Base-by-base conservation (phyloP, 1,140 invertebrate genomes). In the Drosophila orena region DNA sequence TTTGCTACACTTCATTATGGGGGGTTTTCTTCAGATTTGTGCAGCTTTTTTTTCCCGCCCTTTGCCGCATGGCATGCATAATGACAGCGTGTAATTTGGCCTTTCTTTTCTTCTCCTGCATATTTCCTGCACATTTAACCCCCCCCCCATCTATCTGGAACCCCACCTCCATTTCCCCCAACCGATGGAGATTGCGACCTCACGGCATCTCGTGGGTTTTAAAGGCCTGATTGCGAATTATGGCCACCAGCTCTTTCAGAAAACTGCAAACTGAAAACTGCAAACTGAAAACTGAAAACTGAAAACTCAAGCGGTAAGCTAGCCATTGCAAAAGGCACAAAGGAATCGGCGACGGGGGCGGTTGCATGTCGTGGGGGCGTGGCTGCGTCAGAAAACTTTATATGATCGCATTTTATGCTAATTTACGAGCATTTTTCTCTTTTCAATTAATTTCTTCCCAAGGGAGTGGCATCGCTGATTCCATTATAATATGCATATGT, bases 51-150 rank as follows among this genome's bases (percentile, higher is more conserved):
- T 17, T 57, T 61, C 20, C 55, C 46, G 50, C 52, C 55, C 62
- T 50, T 53, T 53, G 70, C 52, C 37, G 47, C 62, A 60, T 61
- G 65, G 53, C 56, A 77, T 81, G 74, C 78, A 85, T 85, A 85
- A 80, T 85, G 81, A 80, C 81, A 85, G 78, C 83, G 57, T 86
- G 70, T 77, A 88, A 85, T 85, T 86, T 88, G 78, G 79, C 78
- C 79, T 86, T 86, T 86, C 84, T 88, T 88, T 83, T 61, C 61
- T 47, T 27, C 61, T 20, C 24, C 77, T 72, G 58, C 65, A 70
- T 60, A 70, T 76, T 84, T 83, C 70, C 70, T 34, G 68, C 68
- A 74, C 59, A 66, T 65, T 66, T 47, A 60, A 62, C 20, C 49
- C 2, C 10, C 42, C 17, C 2, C 10, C 42, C 17, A 43, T 43